A percentile compares a stretch with the other conserved stretches of the same genome.
These are phyloP conservation scores for Laticauda laticaudata DNA, from an alignment of 2,113 vertebrate species.

Conservation along the genomic window DNA sequence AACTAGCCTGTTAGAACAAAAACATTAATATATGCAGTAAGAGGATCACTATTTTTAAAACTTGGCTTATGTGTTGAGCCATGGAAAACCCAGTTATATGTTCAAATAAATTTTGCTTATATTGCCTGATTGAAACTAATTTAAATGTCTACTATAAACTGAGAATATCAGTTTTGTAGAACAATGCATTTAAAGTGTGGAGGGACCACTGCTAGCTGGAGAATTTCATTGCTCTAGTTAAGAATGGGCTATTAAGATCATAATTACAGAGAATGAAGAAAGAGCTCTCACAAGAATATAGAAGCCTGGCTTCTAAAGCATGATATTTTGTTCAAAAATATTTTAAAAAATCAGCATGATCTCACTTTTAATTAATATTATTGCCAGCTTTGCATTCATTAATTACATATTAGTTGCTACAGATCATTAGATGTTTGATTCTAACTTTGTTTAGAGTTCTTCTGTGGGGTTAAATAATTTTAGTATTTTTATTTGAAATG, in stretches of 20 bases:
- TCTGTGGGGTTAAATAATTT: not conserved
- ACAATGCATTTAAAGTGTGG: not conserved
- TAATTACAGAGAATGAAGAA: not conserved
- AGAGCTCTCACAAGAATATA: not conserved
- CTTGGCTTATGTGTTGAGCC: not conserved
- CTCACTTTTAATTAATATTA: not conserved
- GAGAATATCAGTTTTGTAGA: not conserved
- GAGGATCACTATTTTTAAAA: not conserved
- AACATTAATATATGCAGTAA: conserved; percentile 21
- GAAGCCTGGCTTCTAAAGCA: not conserved
- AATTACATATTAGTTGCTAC: not conserved
- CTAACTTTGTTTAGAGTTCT: not conserved
- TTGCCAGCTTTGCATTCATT: not conserved
- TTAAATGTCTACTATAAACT: not conserved
- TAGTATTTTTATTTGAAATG: not conserved
- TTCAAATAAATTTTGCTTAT: not conserved
- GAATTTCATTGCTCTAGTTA: not conserved
- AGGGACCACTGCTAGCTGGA: not conserved
- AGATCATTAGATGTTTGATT: not conserved
- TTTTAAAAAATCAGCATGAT: not conserved
- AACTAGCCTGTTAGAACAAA: conserved; percentile 9
- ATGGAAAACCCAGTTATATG: not conserved
- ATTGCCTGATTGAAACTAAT: not conserved
- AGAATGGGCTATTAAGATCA: not conserved
- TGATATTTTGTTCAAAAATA: not conserved